phyloP scores from a whole-genome alignment of 2,113 vertebrate genomes.

The Scolopax mira region DNA sequence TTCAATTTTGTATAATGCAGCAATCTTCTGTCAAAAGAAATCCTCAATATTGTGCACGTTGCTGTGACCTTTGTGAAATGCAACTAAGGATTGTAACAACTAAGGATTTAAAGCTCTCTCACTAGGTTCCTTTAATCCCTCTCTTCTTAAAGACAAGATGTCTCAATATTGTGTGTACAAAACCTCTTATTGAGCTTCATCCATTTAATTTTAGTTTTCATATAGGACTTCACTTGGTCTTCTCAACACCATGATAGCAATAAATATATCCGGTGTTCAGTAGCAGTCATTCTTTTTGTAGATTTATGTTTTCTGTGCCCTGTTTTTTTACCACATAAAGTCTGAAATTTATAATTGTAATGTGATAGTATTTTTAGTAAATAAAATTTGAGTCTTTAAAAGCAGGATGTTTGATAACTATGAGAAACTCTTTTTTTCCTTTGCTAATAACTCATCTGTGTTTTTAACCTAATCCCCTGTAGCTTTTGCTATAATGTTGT shows the following conservation, averaged over 20 bases:
- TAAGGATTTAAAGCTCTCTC: neutral
- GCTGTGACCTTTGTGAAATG: neutral
- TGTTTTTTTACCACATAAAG: neutral
- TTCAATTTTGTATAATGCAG: neutral
- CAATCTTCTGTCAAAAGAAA: neutral
- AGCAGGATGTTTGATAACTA: neutral
- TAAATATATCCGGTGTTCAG: neutral
- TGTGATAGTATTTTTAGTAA: neutral
- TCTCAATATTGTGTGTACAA: neutral
- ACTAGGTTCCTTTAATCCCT: neutral
- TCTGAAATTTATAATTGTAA: neutral
- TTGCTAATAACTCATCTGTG: neutral
- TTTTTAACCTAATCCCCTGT: neutral
- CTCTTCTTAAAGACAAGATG: neutral
- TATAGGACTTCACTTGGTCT: neutral
- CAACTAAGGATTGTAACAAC: neutral
- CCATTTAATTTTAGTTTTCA: neutral
- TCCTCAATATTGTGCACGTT: rapidly evolving
- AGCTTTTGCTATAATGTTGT: neutral
- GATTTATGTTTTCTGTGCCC: neutral
- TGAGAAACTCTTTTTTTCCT: neutral
- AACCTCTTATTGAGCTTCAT: neutral
- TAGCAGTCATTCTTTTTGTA: neutral
- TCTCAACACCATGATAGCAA: neutral
- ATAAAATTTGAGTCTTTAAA: neutral